These are phyloP conservation scores for Mermis nigrescens DNA, from an alignment of 2,888 invertebrate genomes.

Conservation along the genomic window DNA sequence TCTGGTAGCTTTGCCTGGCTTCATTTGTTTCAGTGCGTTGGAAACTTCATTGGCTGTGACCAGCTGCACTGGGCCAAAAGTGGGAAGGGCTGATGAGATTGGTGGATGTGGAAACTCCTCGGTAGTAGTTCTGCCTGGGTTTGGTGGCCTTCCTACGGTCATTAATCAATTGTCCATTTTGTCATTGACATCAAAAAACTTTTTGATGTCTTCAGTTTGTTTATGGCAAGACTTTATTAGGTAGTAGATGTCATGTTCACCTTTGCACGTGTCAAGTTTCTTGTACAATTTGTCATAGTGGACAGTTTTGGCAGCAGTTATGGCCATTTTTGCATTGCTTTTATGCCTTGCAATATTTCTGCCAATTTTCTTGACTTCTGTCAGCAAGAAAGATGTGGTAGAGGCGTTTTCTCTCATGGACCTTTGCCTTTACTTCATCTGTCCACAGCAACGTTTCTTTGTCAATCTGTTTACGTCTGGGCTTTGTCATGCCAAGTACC, in stretches of 20 bases:
- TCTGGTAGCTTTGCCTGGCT: slow-evolving; percentile 5
- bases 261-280: background rate
- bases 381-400: background rate
- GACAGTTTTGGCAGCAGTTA: background rate
- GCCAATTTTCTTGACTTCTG: too few relatives aligned
- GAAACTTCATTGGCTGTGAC: background rate
- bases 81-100: background rate
- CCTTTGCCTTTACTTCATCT: background rate
- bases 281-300: background rate
- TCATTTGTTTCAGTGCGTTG: background rate
- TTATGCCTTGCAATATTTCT: too few relatives aligned
- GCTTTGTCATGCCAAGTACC: background rate
- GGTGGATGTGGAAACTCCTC: slow-evolving; percentile 4
- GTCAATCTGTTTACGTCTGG: background rate
- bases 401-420: background rate
- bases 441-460: background rate
- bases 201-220: background rate
- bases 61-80: background rate
- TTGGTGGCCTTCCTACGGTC: background rate
- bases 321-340: too few relatives aligned
- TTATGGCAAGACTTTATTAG: background rate
- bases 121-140: background rate
- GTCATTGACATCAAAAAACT: background rate
- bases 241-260: background rate
- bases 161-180: background rate